Conservation (phyloP, 2,113 vertebrate species). For the Seriola rivoliana region DNA sequence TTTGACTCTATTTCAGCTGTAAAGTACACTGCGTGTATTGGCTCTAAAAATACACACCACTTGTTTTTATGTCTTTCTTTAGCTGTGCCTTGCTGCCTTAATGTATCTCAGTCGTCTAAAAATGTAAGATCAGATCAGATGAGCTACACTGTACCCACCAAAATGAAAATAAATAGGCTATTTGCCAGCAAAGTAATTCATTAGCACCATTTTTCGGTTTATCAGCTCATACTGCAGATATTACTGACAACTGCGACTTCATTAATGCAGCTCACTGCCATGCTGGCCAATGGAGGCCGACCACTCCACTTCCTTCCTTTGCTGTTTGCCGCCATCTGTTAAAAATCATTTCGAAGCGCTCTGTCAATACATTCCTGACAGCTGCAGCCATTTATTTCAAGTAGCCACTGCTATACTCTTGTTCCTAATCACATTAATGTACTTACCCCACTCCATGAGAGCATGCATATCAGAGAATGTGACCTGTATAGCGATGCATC, state of each 20-base stretch:
- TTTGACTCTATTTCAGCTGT: background rate
- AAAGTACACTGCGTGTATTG: background rate
- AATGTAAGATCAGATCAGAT: background rate
- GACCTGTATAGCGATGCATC: background rate
- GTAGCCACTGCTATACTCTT: background rate
- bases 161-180: background rate
- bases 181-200: background rate
- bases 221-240: constrained; percentile 12
- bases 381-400: constrained; percentile 24
- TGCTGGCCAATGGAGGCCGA: background rate
- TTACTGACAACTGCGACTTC: constrained; percentile 25
- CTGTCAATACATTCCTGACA: constrained; percentile 27
- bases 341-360: constrained; percentile 17
- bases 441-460: background rate
- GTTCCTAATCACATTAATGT: constrained; percentile 20
- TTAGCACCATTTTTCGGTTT: background rate
- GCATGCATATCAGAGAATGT: background rate
- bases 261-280: constrained; percentile 22
- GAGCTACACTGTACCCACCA: background rate
- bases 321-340: constrained; percentile 29
- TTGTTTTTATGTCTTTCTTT: background rate
- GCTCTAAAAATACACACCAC: background rate
- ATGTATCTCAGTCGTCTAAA: background rate
- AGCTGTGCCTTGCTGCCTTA: background rate
- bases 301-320: background rate